Evolutionary conservation across 2,888 invertebrate genomes (phyloP).

Genomic region (Eilema caniola): DNA sequence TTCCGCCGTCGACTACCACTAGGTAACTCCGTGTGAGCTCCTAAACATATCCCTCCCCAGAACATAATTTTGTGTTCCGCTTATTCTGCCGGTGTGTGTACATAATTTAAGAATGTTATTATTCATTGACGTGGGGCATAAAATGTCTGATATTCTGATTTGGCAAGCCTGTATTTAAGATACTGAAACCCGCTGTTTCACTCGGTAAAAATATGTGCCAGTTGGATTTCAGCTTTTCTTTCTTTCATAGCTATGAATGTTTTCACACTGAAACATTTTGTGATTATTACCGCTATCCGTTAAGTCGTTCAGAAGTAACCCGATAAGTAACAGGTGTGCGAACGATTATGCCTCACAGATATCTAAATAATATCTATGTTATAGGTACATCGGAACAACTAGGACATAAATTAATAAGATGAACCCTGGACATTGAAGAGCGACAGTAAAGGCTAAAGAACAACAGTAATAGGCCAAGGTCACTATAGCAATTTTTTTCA

Average conservation of each 20-base stretch:
- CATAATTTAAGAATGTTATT: constrained; percentile 1
- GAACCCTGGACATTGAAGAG: no score
- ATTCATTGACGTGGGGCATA: background rate
- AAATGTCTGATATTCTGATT: background rate
- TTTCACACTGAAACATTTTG: background rate
- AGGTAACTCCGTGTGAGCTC: no score
- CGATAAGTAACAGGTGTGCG: constrained; percentile 9
- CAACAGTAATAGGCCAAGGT: no score
- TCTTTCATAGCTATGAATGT: background rate
- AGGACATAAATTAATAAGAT: no score
- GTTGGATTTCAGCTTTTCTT: background rate
- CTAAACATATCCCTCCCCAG: no score
- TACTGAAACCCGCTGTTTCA: background rate
- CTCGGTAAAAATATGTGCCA: background rate
- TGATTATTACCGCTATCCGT: constrained; percentile 4
- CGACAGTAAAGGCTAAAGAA: no score
- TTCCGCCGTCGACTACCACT: no score
- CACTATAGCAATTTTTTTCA: no score
- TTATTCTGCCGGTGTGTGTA: no score
- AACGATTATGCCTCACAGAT: background rate
- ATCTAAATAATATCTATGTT: background rate
- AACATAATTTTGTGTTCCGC: no score
- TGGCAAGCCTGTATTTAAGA: background rate
- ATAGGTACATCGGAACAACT: background rate
- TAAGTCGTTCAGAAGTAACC: background rate